Conservation (phyloP, 2,113 vertebrate species). For the Progne subis region DNA sequence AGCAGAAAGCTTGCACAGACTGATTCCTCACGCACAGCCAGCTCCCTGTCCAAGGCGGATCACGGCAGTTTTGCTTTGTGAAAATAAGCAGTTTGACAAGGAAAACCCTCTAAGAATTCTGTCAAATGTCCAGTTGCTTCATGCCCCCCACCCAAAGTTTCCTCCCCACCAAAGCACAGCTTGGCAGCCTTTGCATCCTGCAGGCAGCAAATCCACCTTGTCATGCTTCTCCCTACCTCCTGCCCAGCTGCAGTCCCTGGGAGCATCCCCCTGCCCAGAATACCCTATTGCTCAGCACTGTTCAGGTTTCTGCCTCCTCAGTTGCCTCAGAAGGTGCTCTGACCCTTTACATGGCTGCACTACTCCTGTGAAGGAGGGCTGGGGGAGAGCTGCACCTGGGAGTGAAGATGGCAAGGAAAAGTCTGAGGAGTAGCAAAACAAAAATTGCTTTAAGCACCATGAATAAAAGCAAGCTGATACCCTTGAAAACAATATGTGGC, state of each 20-base stretch:
- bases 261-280: not conserved
- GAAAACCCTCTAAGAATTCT: not conserved
- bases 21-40: accelerated
- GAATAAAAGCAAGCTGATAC: not conserved
- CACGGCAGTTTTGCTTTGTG: accelerated
- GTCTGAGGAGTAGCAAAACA: not conserved
- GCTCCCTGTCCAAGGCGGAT: not conserved
- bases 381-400: not conserved
- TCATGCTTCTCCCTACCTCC: not conserved
- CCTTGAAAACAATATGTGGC: not conserved
- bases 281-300: not conserved
- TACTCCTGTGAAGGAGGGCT: not conserved
- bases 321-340: not conserved
- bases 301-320: not conserved
- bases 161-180: not conserved
- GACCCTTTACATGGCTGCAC: not conserved
- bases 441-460: not conserved
- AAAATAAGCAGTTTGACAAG: not conserved
- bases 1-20: not conserved
- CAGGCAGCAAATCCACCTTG: not conserved
- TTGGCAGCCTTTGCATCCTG: not conserved
- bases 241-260: not conserved
- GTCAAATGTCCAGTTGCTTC: not conserved
- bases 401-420: not conserved
- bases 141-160: not conserved